Conservation (phyloP, 2,797 vertebrate species). For the Buceros bicornis region DNA sequence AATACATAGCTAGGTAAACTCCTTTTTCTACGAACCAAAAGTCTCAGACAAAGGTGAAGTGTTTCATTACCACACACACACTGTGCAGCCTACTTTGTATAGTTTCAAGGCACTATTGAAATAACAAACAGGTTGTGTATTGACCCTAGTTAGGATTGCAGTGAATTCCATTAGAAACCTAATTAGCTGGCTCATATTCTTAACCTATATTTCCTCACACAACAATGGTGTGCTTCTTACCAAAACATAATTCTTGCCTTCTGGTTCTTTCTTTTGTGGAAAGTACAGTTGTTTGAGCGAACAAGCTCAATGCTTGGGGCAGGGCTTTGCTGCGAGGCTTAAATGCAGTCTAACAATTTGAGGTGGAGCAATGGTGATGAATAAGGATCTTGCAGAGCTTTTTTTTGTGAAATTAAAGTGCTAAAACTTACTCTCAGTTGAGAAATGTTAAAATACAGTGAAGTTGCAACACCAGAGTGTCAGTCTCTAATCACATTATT, state of each 20-base stretch:
- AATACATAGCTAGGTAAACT: not conserved
- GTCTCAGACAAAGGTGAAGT: not conserved
- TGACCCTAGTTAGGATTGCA: not conserved
- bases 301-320: not conserved
- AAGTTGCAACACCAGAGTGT: not conserved
- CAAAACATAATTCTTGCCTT: not conserved
- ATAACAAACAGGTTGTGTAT: not conserved
- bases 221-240: not conserved
- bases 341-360: not conserved
- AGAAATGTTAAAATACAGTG: accelerated
- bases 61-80: not conserved
- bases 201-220: not conserved
- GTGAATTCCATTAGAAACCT: not conserved
- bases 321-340: not conserved
- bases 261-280: not conserved
- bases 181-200: not conserved
- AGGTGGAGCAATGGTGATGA: not conserved
- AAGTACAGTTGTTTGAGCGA: not conserved
- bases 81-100: not conserved
- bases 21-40: not conserved
- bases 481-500: not conserved
- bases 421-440: not conserved
- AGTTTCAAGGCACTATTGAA: not conserved
- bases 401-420: not conserved
- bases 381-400: not conserved